phyloP scores from a whole-genome alignment of 2,113 vertebrate genomes.

The Mastomys coucha region DNA sequence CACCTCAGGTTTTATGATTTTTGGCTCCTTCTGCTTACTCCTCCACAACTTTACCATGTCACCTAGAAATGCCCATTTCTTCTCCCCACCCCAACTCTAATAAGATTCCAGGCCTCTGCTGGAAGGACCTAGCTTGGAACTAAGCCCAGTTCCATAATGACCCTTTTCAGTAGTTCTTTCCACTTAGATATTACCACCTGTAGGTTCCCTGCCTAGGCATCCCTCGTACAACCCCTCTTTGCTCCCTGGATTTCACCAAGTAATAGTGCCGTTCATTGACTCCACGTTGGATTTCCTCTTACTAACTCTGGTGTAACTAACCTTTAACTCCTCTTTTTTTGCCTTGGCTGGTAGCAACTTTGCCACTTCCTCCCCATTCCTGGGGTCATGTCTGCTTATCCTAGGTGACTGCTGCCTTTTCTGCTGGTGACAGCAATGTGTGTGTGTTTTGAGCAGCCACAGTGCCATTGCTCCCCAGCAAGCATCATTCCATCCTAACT shows the following conservation, averaged over 20 bases:
- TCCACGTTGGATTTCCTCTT: not conserved
- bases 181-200: constrained; percentile 69
- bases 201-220: constrained; percentile 52
- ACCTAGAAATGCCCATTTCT: not conserved
- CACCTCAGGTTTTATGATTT: not conserved
- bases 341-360: constrained; percentile 15
- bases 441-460: not conserved
- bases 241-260: not conserved
- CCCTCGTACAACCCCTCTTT: not conserved
- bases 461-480: not conserved
- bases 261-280: not conserved
- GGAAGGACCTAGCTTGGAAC: constrained; percentile 40
- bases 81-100: not conserved
- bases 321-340: constrained; percentile 46
- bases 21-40: not conserved
- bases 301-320: constrained; percentile 21
- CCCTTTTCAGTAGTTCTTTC: constrained; percentile 24
- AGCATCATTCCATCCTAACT: not conserved
- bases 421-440: not conserved
- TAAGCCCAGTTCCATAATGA: not conserved
- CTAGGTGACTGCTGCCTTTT: not conserved
- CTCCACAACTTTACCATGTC: constrained; percentile 37
- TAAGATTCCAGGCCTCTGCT: constrained; percentile 37
- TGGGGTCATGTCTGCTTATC: not conserved
- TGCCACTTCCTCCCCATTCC: constrained; percentile 37